Percentiles rank a stretch among this genome's conserved stretches.
phyloP scores from a whole-genome alignment of 2,797 vertebrate genomes.

The Distichodus sexfasciatus region DNA sequence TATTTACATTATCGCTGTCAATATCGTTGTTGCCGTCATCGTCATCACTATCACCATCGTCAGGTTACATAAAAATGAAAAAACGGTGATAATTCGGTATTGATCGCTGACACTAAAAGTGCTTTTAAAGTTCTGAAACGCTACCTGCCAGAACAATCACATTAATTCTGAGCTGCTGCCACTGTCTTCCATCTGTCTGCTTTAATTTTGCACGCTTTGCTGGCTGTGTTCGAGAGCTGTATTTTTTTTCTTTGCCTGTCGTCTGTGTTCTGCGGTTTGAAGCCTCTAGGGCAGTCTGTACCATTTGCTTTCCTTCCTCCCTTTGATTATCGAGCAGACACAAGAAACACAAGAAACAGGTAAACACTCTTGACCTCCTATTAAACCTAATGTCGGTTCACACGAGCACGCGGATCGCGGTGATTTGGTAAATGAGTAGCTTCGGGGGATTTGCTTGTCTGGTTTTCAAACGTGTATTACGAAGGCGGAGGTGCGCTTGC shows the following conservation, averaged over 20 bases:
- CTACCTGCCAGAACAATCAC: slow-evolving; percentile 23
- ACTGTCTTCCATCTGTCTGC: slow-evolving; percentile 33
- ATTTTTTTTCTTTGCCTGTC: slow-evolving; percentile 3
- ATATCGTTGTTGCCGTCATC: not conserved
- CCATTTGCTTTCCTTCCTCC: not conserved
- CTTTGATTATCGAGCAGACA: not conserved
- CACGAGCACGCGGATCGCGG: not conserved
- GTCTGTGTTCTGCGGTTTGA: not conserved
- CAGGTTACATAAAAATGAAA: not conserved
- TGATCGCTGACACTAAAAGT: not conserved
- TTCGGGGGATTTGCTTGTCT: not conserved
- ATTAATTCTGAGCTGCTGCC: slow-evolving; percentile 23
- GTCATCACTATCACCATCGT: not conserved
- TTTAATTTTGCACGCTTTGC: slow-evolving; percentile 23
- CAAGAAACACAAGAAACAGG: slow-evolving; percentile 10
- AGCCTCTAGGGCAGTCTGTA: slow-evolving; percentile 5
- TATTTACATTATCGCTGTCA: not conserved
- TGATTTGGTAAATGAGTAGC: not conserved
- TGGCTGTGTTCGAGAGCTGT: slow-evolving; percentile 29
- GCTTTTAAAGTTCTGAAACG: not conserved
- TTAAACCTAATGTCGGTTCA: slow-evolving; percentile 18
- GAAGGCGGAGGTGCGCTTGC: not conserved
- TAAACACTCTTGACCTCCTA: slow-evolving; percentile 22
- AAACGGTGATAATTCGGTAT: not conserved
- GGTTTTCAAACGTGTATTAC: not conserved